Evolutionary conservation across 2,888 invertebrate species (phyloP).

Genomic region (Ennomos erosarius): DNA sequence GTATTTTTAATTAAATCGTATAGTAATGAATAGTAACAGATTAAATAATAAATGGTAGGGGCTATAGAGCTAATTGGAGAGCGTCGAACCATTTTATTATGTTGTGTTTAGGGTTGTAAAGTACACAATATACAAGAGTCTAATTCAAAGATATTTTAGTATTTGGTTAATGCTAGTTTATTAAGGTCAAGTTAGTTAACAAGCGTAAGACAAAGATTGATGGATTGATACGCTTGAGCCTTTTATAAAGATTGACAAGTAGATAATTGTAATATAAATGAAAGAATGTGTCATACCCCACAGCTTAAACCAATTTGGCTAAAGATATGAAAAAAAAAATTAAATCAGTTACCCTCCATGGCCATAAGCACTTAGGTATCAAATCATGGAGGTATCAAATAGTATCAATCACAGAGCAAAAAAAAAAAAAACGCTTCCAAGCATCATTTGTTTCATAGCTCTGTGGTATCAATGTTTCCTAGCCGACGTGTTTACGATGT

Average conservation of each 20-base stretch:
- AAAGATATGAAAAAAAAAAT: no score
- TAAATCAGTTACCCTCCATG: no score
- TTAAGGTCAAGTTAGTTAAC: constrained; percentile 20
- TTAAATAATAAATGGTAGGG: constrained; percentile 3
- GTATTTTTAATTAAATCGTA: constrained; percentile 28
- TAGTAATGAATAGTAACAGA: constrained; percentile 2
- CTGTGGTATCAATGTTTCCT: no score
- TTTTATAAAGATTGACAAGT: constrained; percentile 21
- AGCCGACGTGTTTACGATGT: no score
- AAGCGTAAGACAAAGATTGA: constrained; percentile 21
- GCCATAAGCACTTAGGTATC: no score
- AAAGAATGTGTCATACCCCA: no score
- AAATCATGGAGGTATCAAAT: no score
- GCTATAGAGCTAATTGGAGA: constrained; percentile 8
- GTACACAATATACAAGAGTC: no score
- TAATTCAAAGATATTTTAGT: neutral
- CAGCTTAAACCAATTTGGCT: no score
- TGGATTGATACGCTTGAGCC: constrained; percentile 15
- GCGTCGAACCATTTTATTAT: constrained; percentile 13
- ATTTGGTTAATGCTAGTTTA: constrained; percentile 14
- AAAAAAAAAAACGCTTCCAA: no score
- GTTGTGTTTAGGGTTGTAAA: neutral
- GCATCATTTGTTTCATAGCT: no score
- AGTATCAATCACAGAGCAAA: no score
- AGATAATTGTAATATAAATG: constrained; percentile 14